These are phyloP conservation scores for Griposia aprilina DNA, from an alignment of 2,888 invertebrate species.

Conservation along the genomic window DNA sequence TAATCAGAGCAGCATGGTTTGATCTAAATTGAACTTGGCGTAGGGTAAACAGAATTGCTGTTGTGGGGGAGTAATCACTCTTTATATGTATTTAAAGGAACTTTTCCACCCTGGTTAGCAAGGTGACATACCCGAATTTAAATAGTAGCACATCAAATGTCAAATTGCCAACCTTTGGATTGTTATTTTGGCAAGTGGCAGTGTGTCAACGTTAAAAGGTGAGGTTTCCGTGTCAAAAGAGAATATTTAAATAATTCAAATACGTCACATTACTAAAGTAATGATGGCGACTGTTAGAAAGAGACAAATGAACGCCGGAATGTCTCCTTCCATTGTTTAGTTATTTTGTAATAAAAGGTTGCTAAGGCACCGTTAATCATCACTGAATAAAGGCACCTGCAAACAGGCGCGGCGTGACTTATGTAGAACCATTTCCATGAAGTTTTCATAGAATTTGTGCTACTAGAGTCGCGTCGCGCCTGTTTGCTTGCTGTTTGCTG, in stretches of 20 bases:
- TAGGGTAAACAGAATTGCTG: not conserved
- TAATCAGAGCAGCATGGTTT: not conserved
- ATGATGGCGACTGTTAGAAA: conserved; percentile 10
- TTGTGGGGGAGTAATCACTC: not conserved
- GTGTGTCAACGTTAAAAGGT: conserved; percentile 61
- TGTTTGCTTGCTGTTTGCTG: no score
- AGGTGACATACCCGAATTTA: conserved; percentile 59
- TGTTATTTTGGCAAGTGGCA: conserved; percentile 62
- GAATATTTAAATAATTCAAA: conserved; percentile 39
- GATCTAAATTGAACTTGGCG: not conserved
- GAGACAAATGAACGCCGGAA: conserved; percentile 23
- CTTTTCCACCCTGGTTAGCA: conserved; percentile 24
- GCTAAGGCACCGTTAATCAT: not conserved
- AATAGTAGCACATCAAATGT: conserved; percentile 58
- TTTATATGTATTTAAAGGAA: conserved; percentile 7
- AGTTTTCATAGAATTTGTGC: no score
- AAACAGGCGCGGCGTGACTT: not conserved
- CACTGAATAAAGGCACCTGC: no score
- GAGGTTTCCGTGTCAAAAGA: conserved; percentile 59
- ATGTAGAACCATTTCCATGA: no score
- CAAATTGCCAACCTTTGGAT: conserved; percentile 61
- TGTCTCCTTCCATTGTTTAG: conserved; percentile 29
- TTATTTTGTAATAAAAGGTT: conserved; percentile 14
- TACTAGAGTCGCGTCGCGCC: no score
- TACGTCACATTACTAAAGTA: conserved; percentile 26